These are phyloP conservation scores for Aphelocoma californica DNA, from an alignment of 2,797 vertebrate genomes.

Conservation along the genomic window DNA sequence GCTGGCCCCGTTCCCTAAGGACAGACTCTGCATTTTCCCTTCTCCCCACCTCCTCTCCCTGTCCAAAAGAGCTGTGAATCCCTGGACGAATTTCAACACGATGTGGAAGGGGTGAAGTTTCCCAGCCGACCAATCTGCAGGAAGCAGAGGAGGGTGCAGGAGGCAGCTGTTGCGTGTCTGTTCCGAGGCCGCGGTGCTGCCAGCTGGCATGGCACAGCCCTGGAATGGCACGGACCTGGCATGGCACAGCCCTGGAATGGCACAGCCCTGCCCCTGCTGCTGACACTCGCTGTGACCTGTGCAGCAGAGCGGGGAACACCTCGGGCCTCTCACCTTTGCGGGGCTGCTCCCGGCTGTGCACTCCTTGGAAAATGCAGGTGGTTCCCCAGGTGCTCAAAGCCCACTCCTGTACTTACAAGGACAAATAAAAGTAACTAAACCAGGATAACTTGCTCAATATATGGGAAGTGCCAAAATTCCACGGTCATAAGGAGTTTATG, in stretches of 20 bases:
- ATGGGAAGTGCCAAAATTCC: neutral
- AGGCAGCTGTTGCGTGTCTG: neutral
- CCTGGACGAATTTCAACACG: neutral
- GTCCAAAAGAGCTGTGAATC: neutral
- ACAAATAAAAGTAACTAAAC: neutral
- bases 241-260: neutral
- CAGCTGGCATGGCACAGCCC: neutral
- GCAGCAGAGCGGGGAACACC: neutral
- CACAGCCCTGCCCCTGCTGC: neutral
- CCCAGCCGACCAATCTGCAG: neutral
- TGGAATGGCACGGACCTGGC: neutral
- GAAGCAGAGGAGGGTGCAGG: neutral
- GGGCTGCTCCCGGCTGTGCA: neutral
- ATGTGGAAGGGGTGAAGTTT: neutral
- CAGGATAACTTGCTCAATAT: neutral
- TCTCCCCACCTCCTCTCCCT: neutral
- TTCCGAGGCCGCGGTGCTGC: neutral
- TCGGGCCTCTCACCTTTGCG: fast-evolving
- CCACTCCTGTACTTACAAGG: fast-evolving
- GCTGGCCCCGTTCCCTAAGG: neutral
- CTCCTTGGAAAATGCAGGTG: neutral
- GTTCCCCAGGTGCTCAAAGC: neutral
- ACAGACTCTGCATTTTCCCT: neutral
- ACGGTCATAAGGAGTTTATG: neutral
- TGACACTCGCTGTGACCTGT: neutral